Evolutionary conservation across 2,888 invertebrate genomes (phyloP).

Genomic region (Dryobotodes eremita): DNA sequence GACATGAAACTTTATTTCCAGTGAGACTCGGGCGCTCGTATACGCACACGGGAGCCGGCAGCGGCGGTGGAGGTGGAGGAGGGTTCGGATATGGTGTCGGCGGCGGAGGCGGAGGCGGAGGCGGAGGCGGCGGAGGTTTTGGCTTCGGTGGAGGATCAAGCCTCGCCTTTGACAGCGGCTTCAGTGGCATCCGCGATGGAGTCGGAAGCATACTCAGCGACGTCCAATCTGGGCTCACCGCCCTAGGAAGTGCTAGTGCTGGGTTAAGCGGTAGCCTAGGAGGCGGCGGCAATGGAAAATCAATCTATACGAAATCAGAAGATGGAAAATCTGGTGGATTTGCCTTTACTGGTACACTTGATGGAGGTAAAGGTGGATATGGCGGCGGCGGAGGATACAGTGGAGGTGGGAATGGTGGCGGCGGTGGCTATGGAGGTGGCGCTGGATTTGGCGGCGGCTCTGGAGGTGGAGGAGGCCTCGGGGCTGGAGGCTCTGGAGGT

Average conservation of each 20-base stretch:
- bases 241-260: slow-evolving; percentile 67
- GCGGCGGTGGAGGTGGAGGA: slow-evolving; percentile 68
- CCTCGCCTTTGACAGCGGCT: slow-evolving; percentile 68
- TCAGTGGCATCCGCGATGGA: slow-evolving; percentile 75
- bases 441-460: slow-evolving; percentile 65
- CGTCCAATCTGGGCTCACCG: slow-evolving; percentile 75
- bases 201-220: slow-evolving; percentile 78
- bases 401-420: slow-evolving; percentile 77
- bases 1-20: slow-evolving; percentile 69
- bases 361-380: slow-evolving; percentile 81
- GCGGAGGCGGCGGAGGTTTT: slow-evolving; percentile 70
- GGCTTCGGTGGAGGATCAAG: slow-evolving; percentile 69
- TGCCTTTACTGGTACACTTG: slow-evolving; percentile 83
- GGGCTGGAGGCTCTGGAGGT: slow-evolving; percentile 62
- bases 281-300: slow-evolving; percentile 72
- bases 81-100: slow-evolving; percentile 65
- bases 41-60: slow-evolving; percentile 69
- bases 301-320: slow-evolving; percentile 82
- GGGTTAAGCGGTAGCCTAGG: slow-evolving; percentile 67
- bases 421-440: slow-evolving; percentile 69
- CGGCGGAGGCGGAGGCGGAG: slow-evolving; percentile 66
- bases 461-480: slow-evolving; percentile 64
- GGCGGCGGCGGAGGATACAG: slow-evolving; percentile 85
- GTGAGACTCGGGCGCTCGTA: slow-evolving; percentile 81
- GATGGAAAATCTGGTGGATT: slow-evolving; percentile 87